A percentile compares a stretch with the other conserved stretches of the same genome.
These are phyloP conservation scores for Heliothis virescens DNA, from an alignment of 1,140 invertebrate species.

Conservation along the genomic window DNA sequence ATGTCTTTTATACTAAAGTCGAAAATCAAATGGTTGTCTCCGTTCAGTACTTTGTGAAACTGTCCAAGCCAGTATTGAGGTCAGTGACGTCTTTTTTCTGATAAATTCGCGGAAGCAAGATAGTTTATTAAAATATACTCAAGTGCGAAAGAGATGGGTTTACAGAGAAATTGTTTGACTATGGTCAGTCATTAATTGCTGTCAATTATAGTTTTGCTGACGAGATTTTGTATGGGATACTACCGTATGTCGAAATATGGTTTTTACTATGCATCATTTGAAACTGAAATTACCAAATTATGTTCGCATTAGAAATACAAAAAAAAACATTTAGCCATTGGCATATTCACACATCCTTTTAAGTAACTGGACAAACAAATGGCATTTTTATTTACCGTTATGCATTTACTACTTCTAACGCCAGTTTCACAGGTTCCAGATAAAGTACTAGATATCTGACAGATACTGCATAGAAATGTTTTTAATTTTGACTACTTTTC, in stretches of 20 bases:
- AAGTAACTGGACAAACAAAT: too few relatives aligned
- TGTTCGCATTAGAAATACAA: too few relatives aligned
- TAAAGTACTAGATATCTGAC: too few relatives aligned
- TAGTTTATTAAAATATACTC: slow-evolving; percentile 45
- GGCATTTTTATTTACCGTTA: too few relatives aligned
- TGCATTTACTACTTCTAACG: too few relatives aligned
- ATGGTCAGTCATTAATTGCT: slow-evolving; percentile 57
- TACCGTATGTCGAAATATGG: neutral
- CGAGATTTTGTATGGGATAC: slow-evolving; percentile 10
- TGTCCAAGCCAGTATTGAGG: slow-evolving; percentile 68
- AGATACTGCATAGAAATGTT: too few relatives aligned
- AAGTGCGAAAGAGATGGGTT: slow-evolving; percentile 54
- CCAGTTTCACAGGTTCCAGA: too few relatives aligned
- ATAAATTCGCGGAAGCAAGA: slow-evolving; percentile 68
- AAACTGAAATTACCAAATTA: neutral
- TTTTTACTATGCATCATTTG: neutral
- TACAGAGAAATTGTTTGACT: slow-evolving; percentile 51
- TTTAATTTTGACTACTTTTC: too few relatives aligned
- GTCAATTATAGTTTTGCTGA: slow-evolving; percentile 44
- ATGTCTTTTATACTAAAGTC: neutral
- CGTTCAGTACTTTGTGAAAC: slow-evolving; percentile 10
- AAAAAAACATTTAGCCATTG: too few relatives aligned
- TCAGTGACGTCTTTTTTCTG: slow-evolving; percentile 82
- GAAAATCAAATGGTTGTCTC: neutral
- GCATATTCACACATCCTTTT: too few relatives aligned